phyloP scores from a whole-genome alignment of 2,888 invertebrate species.

The Zygaena filipendulae region DNA sequence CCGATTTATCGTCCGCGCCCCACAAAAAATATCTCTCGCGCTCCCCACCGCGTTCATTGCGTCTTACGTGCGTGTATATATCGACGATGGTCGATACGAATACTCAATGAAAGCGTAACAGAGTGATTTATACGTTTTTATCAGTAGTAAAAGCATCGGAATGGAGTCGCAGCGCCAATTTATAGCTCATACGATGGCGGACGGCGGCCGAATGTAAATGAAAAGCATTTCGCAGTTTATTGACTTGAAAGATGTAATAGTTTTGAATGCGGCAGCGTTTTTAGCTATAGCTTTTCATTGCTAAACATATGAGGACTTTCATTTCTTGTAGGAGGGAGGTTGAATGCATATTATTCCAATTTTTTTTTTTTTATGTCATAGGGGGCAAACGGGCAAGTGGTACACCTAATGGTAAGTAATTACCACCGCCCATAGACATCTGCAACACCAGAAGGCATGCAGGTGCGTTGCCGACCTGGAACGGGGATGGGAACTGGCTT shows the following conservation, averaged over 20 bases:
- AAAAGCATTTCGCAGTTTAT: conserved; percentile 32
- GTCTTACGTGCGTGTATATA: no score
- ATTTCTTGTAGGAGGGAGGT: no score
- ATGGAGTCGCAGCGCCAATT: conserved; percentile 31
- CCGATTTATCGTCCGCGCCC: conserved; percentile 27
- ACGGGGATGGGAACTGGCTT: no score
- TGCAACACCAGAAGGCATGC: no score
- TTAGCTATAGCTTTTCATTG: conserved; percentile 7
- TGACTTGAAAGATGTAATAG: conserved; percentile 31
- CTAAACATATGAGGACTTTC: no score
- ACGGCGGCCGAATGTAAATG: conserved; percentile 33
- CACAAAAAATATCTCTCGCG: conserved; percentile 15
- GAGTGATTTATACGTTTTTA: conserved; percentile 4
- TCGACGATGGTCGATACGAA: conserved; percentile 5
- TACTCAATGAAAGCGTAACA: conserved; percentile 15
- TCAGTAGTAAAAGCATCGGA: conserved; percentile 16
- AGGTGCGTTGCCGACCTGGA: no score
- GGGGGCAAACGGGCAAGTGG: no score
- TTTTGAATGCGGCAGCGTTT: conserved; percentile 16
- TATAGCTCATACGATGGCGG: conserved; percentile 31
- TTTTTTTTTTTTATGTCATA: no score
- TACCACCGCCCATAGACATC: no score
- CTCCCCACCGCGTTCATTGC: neutral
- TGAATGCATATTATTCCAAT: no score
- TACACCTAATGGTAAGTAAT: no score